phyloP scores from a whole-genome alignment of 2,888 invertebrate species.

The Taenaris catops region DNA sequence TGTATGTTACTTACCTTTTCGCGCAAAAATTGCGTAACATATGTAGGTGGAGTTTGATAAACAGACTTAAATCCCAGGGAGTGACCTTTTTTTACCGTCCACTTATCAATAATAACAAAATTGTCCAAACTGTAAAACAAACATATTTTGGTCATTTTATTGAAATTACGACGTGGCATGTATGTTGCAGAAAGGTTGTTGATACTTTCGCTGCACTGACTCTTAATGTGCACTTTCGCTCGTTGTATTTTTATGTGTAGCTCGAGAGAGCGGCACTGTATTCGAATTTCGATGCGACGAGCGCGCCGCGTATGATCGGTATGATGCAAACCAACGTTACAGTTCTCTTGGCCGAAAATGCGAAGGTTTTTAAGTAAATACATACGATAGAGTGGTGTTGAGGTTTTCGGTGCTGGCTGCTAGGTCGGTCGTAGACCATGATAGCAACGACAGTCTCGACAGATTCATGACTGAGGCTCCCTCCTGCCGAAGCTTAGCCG shows the following conservation, averaged over 20 bases:
- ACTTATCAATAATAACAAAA: too few relatives aligned
- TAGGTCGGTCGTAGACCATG: constrained; percentile 91
- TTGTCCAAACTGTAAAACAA: too few relatives aligned
- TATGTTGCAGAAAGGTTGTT: constrained; percentile 28
- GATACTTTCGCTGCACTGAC: constrained; percentile 50
- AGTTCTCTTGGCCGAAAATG: too few relatives aligned
- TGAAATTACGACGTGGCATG: constrained; percentile 21
- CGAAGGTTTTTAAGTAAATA: too few relatives aligned
- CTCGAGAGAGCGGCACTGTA: constrained; percentile 21
- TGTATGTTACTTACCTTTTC: too few relatives aligned
- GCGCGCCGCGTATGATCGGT: constrained; percentile 28
- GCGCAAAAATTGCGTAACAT: too few relatives aligned
- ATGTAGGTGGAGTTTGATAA: too few relatives aligned
- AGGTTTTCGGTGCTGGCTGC: constrained; percentile 86
- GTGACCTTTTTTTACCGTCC: too few relatives aligned
- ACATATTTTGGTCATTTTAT: too few relatives aligned
- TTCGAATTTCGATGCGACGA: constrained; percentile 25
- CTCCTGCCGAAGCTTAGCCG: constrained; percentile 89
- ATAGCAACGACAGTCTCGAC: constrained; percentile 89
- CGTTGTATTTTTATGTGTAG: constrained; percentile 27
- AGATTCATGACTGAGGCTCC: constrained; percentile 86
- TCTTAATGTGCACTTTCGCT: constrained; percentile 51
- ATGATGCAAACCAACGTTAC: constrained; percentile 34
- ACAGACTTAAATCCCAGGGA: too few relatives aligned
- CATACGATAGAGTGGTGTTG: constrained; percentile 61